These are phyloP conservation scores for Troides oblongomaculatus DNA, from an alignment of 2,888 invertebrate species.

Conservation along the genomic window DNA sequence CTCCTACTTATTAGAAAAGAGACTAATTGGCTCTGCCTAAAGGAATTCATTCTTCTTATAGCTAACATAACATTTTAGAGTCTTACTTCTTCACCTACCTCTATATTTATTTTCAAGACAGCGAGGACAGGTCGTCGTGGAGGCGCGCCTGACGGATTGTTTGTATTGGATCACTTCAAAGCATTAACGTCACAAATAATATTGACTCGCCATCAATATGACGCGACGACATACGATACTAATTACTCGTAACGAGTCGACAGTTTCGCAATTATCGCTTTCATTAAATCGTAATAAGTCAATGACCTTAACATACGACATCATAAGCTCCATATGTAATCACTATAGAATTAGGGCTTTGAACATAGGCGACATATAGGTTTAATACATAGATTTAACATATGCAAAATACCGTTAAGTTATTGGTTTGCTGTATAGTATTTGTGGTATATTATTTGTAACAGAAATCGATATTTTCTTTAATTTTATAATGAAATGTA, in stretches of 20 bases:
- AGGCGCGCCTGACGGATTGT: conserved; percentile 19
- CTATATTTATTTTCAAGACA: neutral
- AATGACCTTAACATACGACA: conserved; percentile 10
- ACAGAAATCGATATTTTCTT: too few relatives aligned
- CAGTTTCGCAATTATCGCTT: conserved; percentile 19
- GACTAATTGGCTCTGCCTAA: too few relatives aligned
- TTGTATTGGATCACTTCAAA: conserved; percentile 39
- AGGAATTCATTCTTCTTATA: too few relatives aligned
- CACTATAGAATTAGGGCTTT: too few relatives aligned
- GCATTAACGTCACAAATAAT: conserved; percentile 37
- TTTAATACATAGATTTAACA: too few relatives aligned
- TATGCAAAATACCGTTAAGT: too few relatives aligned
- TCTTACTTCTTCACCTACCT: neutral
- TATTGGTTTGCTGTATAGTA: too few relatives aligned
- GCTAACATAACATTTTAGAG: neutral
- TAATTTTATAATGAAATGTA: too few relatives aligned
- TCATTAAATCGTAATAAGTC: conserved; percentile 9
- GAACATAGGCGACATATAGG: too few relatives aligned
- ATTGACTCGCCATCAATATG: conserved; percentile 39
- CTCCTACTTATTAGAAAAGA: too few relatives aligned
- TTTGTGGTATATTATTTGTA: too few relatives aligned
- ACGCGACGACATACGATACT: conserved; percentile 36
- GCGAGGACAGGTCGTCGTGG: conserved; percentile 4
- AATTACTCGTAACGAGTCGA: conserved; percentile 32
- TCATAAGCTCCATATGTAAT: too few relatives aligned